These are phyloP conservation scores for Willowsia nigromaculata DNA, from an alignment of 2,888 invertebrate species.

Conservation along the genomic window DNA sequence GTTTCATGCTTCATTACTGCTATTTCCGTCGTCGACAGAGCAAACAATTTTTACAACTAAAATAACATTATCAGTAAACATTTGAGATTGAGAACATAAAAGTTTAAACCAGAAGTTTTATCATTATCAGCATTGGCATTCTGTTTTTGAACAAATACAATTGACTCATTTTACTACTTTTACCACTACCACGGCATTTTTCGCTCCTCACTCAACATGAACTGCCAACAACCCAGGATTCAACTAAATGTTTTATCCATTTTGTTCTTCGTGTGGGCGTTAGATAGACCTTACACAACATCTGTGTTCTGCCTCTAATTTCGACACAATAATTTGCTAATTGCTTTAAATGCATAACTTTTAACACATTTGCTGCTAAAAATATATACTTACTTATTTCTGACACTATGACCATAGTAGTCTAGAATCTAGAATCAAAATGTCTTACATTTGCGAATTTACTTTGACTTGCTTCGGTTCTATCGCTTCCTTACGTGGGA, in stretches of 20 bases:
- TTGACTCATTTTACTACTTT: background rate
- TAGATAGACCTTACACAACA: constrained; percentile 36
- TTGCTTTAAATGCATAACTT: constrained; percentile 3
- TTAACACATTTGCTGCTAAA: too few relatives aligned
- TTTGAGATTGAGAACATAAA: constrained; percentile 1
- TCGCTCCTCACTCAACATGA: background rate
- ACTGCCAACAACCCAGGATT: background rate
- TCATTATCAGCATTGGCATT: background rate
- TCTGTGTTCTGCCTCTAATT: constrained; percentile 18
- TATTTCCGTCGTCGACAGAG: background rate
- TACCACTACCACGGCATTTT: background rate
- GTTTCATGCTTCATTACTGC: constrained; percentile 42
- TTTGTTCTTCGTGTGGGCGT: constrained; percentile 7
- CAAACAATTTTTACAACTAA: constrained; percentile 27
- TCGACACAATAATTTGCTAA: constrained; percentile 31
- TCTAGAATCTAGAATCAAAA: too few relatives aligned
- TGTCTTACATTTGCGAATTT: background rate
- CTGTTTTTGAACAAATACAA: background rate
- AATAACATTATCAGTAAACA: background rate
- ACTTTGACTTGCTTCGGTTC: background rate
- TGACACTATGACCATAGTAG: too few relatives aligned
- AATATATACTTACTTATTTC: background rate
- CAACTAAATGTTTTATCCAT: background rate
- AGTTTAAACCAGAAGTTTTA: background rate
- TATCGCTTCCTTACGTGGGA: background rate